phyloP scores from a whole-genome alignment of 1,140 invertebrate genomes.

The Drosophila sproati region DNA sequence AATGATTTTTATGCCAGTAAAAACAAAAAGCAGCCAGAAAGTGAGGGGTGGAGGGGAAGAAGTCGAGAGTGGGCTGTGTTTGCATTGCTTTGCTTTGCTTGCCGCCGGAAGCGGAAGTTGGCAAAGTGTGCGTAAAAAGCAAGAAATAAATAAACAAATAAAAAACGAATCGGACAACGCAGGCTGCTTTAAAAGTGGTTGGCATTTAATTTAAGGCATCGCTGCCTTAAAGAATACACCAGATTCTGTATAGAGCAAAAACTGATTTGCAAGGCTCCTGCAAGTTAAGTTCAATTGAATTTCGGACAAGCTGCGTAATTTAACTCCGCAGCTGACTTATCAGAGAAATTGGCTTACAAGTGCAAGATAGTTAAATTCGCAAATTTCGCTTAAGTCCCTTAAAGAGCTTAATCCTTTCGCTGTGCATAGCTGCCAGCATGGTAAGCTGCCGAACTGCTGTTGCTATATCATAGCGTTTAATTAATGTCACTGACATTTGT shows the following conservation, averaged over 20 bases:
- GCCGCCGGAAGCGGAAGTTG: slow-evolving; percentile 66
- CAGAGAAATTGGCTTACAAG: slow-evolving; percentile 34
- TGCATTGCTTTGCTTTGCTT: slow-evolving; percentile 59
- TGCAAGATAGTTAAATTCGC: background rate
- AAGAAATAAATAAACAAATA: slow-evolving; percentile 11
- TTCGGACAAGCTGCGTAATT: slow-evolving; percentile 1
- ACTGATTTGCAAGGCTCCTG: background rate
- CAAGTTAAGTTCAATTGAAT: slow-evolving; percentile 56
- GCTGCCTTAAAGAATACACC: slow-evolving; percentile 13
- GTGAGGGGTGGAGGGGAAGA: background rate
- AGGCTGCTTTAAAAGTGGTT: slow-evolving; percentile 45
- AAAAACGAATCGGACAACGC: slow-evolving; percentile 42
- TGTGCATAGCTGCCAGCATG: background rate
- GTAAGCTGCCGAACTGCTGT: slow-evolving; percentile 14
- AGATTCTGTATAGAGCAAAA: slow-evolving; percentile 32
- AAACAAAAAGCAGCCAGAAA: slow-evolving; percentile 47
- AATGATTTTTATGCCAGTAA: slow-evolving; percentile 70
- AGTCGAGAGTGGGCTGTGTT: slow-evolving; percentile 46
- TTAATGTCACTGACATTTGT: slow-evolving; percentile 75
- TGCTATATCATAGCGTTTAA: slow-evolving; percentile 61
- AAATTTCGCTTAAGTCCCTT: slow-evolving; percentile 6
- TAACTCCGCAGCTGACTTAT: slow-evolving; percentile 1
- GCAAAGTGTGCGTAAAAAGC: slow-evolving; percentile 53
- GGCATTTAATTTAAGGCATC: slow-evolving; percentile 19
- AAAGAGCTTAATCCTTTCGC: background rate